Evolutionary conservation across 1,140 invertebrate genomes (phyloP).

Genomic region (Glossosoma conforme): DNA sequence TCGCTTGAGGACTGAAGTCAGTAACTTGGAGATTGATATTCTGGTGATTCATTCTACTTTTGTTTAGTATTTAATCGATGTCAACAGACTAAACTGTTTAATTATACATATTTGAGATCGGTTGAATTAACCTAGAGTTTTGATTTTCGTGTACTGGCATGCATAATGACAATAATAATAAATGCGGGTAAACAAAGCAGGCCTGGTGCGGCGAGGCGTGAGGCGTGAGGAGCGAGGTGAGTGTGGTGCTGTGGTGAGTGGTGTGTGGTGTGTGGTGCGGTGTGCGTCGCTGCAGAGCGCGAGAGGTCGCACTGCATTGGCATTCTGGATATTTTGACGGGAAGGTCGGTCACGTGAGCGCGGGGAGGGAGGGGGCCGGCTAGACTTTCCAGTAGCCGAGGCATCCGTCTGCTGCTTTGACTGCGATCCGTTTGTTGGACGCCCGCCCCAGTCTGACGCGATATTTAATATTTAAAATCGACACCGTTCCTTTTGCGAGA

Average conservation of each 20-base stretch:
- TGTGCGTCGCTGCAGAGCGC: conserved; percentile 7
- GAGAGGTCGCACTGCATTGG: conserved; percentile 34
- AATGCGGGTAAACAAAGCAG: too few relatives aligned
- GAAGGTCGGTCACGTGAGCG: conserved; percentile 63
- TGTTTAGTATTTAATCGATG: too few relatives aligned
- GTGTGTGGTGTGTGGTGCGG: conserved; percentile 21
- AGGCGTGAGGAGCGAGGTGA: conserved; percentile 25
- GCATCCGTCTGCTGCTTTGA: conserved; percentile 50
- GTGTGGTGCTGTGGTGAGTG: conserved; percentile 35
- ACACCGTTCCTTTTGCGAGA: background rate
- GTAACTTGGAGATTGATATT: too few relatives aligned
- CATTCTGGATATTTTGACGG: conserved; percentile 70
- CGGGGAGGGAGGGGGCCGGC: conserved; percentile 37
- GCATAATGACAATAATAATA: conserved; percentile 7
- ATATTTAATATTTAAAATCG: conserved; percentile 13
- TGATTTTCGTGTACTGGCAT: too few relatives aligned
- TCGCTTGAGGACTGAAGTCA: too few relatives aligned
- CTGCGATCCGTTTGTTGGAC: conserved; percentile 42
- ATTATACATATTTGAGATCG: too few relatives aligned
- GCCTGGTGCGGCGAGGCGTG: too few relatives aligned
- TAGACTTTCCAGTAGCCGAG: conserved; percentile 53
- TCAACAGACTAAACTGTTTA: too few relatives aligned
- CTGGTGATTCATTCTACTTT: too few relatives aligned
- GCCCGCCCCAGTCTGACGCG: conserved; percentile 37
- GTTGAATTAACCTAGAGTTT: too few relatives aligned